Evolutionary conservation across 2,888 invertebrate species (phyloP), one percentile per base, ranked within the genome.

Genomic region (Dugesia japonica): DNA sequence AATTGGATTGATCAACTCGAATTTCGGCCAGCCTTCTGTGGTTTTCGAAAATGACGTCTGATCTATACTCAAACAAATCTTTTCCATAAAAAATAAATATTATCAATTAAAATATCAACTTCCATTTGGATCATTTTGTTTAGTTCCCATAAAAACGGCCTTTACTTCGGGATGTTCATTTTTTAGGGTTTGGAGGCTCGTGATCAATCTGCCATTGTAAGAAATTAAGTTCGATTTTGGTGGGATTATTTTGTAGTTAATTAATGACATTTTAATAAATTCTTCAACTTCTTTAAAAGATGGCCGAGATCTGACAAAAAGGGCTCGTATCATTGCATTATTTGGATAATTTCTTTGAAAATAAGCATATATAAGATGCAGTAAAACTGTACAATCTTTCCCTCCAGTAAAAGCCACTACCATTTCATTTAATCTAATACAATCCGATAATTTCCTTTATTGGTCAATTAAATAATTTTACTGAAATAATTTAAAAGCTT

Each of bases 71-170:
- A n/a, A n/a, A n/a, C 1, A 72, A 72, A 13, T 13, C 4, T 7
- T 23, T 56, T 13, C 17, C 9, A n/a, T 56, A 9, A 13, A n/a
- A n/a, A 20, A 56, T 20, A 13, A 13, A 13, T 13, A 20, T n/a
- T 9, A 13, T 56, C 1, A 56, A 56, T n/a, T 4, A 23, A 56
- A 38, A 38, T 13, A 72, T 26, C n/a, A 15, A 72, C 72, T 31
- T 27, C 72, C 27, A n/a, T 31, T 27, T 26, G 94, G 94, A 86
- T 98, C 97, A 0, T 90, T 90, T 75, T 89, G 87, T 79, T 97
- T 87, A 1, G 91, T 91, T 9, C 98, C 98, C 91, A 98, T 92
- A 1, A 97, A 86, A 76, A 91, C 90, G 0, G 91, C 92, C 83
- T 90, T 90, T 28, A 94, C 86, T 73, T 88, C 83, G 0, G 87